Conservation (phyloP, 2,113 vertebrate species). For the Lamprotornis superbus region DNA sequence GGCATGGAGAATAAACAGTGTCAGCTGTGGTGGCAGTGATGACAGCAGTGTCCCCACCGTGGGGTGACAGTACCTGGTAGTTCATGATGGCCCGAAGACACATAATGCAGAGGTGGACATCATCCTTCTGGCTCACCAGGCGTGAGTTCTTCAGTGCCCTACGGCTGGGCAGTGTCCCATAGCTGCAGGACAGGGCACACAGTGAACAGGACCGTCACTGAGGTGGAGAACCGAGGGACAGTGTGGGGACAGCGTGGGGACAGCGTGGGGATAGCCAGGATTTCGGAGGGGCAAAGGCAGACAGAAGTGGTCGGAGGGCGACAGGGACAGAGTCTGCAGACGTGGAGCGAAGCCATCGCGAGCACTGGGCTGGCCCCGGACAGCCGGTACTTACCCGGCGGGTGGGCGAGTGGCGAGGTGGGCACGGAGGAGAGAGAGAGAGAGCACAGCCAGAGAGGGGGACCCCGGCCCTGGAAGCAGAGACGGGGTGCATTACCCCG, state of each 20-base stretch:
- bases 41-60: fast-evolving
- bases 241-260: neutral
- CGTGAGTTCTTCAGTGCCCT: conserved; percentile 94
- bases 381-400: conserved; percentile 40
- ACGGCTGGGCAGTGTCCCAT: conserved; percentile 84
- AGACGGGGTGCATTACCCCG: neutral
- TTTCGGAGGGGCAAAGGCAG: neutral
- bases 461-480: conserved; percentile 39
- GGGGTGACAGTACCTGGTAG: conserved; percentile 83
- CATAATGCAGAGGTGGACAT: conserved; percentile 97
- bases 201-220: neutral
- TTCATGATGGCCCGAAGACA: conserved; percentile 98
- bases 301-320: neutral
- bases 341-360: neutral
- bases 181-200: conserved; percentile 64
- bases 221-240: neutral
- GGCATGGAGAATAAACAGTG: fast-evolving
- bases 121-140: conserved; percentile 96
- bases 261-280: neutral
- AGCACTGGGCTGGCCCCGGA: neutral
- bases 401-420: conserved; percentile 64
- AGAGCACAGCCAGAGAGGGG: conserved; percentile 74
- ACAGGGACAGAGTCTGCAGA: neutral
- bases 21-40: fast-evolving
- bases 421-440: conserved; percentile 72